Evolutionary conservation across 1,140 invertebrate genomes (phyloP), one percentile per base, ranked within the genome.

Genomic region (Hycleus phaleratus): DNA sequence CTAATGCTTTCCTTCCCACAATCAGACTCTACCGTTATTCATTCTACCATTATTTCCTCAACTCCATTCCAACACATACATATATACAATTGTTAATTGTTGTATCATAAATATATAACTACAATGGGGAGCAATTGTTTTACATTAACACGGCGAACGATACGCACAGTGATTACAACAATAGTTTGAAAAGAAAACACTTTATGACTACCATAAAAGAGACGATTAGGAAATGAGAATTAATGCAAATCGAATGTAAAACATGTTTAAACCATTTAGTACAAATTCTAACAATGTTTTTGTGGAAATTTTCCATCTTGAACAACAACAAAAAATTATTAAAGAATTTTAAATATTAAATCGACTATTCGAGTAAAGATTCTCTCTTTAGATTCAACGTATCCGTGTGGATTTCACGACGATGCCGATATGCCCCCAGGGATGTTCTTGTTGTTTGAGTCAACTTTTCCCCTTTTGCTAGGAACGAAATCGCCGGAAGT

Each of bases 191-290:
- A 53, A 53, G 51, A 53, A 53, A 53, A 45, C 51, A 53, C 51
- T 53, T 53, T 53, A 53, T 53, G 51, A 53, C 51, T 46, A 53
- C 51, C 43, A 53, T 53, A 53, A 53, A 53, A 53, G 51, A 46
- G 46, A 53, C 51, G 51, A 53, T 53, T 53, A 53, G 51, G 51
- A 53, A 53, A 46, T 46, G 46, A 45, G 46, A 53, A 53, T 53
- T 53, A 53, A 53, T 53, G 51, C 51, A 53, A 53, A 53, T 53
- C 51, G 38, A 53, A 53, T 53, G 51, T 53, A 53, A 53, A 53
- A 53, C 51, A 53, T 32, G 51, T 7, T 46, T 53, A 18, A 38
- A 42, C 44, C 51, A 53, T 53, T 53, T 53, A 53, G 51, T 42
- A 46, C 43, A 46, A 53, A 53, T 45, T 32, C 32, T 32, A 32